Evolutionary conservation across 2,888 invertebrate species (phyloP).

Genomic region (Stegana nigrithorax): DNA sequence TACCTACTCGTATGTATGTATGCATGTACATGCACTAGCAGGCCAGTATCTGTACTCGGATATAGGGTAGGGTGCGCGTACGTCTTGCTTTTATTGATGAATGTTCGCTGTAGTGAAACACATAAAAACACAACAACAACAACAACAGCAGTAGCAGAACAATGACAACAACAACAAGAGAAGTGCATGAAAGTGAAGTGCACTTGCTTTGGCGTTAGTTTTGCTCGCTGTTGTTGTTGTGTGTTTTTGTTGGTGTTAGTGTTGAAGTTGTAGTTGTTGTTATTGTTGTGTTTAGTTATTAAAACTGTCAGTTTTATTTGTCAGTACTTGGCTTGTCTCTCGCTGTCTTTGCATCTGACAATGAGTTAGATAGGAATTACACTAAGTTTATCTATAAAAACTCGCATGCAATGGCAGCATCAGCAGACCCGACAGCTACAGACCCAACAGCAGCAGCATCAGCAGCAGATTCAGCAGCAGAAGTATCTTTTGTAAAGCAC

Average conservation of each 20-base stretch:
- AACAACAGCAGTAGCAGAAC: not conserved
- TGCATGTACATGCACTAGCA: too few relatives aligned
- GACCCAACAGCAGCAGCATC: too few relatives aligned
- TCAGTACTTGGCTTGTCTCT: conserved; percentile 29
- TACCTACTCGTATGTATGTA: too few relatives aligned
- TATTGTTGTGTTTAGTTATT: conserved; percentile 51
- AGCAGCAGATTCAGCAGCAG: too few relatives aligned
- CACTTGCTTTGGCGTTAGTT: conserved; percentile 36
- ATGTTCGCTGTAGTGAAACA: conserved; percentile 19
- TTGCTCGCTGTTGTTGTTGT: conserved; percentile 19
- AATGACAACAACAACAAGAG: conserved; percentile 14
- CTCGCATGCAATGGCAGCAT: too few relatives aligned
- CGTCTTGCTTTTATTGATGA: conserved; percentile 32
- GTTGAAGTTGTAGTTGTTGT: conserved; percentile 19
- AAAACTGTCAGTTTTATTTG: conserved; percentile 63
- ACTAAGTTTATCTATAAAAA: too few relatives aligned
- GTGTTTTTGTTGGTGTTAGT: conserved; percentile 18
- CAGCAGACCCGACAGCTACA: too few relatives aligned
- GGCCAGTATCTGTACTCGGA: too few relatives aligned
- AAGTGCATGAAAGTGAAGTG: conserved; percentile 45
- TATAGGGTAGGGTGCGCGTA: not conserved
- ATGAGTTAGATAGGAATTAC: not conserved
- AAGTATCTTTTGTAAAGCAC: too few relatives aligned
- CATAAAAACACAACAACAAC: conserved; percentile 24
- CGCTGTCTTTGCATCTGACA: not conserved